Evolutionary conservation across 2,888 invertebrate genomes (phyloP), one percentile per base, ranked within the genome.

Genomic region (Boloria selene): DNA sequence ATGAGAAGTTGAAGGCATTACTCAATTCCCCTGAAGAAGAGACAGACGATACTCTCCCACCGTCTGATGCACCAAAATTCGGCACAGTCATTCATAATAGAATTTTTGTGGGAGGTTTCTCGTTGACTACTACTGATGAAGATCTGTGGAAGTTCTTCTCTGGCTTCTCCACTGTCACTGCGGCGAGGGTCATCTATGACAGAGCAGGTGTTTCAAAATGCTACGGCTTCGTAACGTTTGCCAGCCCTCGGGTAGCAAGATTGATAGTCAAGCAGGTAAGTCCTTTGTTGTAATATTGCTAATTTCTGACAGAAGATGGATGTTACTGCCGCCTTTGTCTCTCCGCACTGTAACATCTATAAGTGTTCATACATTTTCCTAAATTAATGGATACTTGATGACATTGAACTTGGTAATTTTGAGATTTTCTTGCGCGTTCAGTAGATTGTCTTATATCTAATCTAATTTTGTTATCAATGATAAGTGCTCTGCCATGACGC

Each of bases 101-200:
- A 78, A 97, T 99, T 79, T 99, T 99, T 88, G 98, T 99, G 61
- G 98, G 99, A 66, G 99, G 98, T 26, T 98, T 99, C 79, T 96
- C 98, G 65, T 95, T 97, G 78, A 97, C 96, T 80, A 98, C 98
- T 54, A 97, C 98, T 58, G 98, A 98, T 89, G 95, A 96, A 63
- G 98, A 98, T 82, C 90, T 99, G 73, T 96, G 97, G 89, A 96
- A 97, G 84, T 95, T 98, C 73, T 99, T 99, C 87, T 97, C 97
- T 70, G 94, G 95, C 59, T 97, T 97, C 79, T 98, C 98, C 61
- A 96, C 96, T 61, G 97, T 97, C 47, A 98, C 96, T 75, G 96
- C 97, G 55, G 97, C 98, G 61, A 98, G 99, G 92, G 98, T 99
- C 74, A 98, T 99, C 73, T 96, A 96, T 77, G 98, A 98, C 85